phyloP scores from a whole-genome alignment of 2,113 vertebrate species.

The Antidorcas marsupialis region DNA sequence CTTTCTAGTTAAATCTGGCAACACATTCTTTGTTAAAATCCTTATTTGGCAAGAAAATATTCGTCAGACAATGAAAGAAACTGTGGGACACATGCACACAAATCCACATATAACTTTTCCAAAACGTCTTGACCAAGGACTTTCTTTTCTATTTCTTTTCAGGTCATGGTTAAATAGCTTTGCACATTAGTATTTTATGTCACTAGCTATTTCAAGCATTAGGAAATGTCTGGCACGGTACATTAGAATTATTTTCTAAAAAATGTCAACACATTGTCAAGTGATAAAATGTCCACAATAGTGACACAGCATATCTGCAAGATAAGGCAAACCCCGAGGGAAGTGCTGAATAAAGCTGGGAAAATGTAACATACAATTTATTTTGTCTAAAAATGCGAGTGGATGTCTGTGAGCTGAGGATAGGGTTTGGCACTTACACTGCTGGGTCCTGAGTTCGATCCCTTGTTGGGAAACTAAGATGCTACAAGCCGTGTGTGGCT shows the following conservation, averaged over 20 bases:
- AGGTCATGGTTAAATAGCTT: not conserved
- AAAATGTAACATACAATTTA: not conserved
- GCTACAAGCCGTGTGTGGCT: not conserved
- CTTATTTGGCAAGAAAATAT: not conserved
- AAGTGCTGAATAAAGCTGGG: not conserved
- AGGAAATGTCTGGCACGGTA: not conserved
- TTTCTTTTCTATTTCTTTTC: not conserved
- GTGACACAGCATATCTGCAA: not conserved
- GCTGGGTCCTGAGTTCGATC: not conserved
- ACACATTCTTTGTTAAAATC: not conserved
- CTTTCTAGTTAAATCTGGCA: not conserved
- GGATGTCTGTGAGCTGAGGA: not conserved
- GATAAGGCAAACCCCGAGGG: not conserved
- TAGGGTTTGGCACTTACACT: not conserved
- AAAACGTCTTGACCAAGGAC: not conserved
- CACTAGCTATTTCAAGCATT: not conserved
- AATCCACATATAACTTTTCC: not conserved
- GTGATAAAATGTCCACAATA: not conserved
- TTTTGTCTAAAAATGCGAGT: not conserved
- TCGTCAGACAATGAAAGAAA: not conserved
- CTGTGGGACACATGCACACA: not conserved
- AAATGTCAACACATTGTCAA: conserved; percentile 3
- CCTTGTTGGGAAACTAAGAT: not conserved
- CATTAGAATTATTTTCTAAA: conserved; percentile 29
- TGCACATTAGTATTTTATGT: not conserved